Evolutionary conservation across 2,797 vertebrate genomes (phyloP).

Genomic region (Enoplosus armatus): DNA sequence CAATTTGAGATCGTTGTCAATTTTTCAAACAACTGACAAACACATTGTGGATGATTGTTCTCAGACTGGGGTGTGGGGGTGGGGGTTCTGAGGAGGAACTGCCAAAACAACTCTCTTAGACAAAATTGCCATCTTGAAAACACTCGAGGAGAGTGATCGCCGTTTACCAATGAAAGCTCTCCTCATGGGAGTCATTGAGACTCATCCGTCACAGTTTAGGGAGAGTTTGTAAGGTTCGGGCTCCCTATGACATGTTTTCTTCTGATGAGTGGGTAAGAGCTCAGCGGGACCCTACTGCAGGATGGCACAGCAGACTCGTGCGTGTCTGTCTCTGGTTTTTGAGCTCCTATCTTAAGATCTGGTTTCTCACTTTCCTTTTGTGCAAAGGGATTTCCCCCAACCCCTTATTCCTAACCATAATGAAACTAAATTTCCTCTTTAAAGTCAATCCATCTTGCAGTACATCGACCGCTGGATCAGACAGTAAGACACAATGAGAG

Average conservation of each 20-base stretch:
- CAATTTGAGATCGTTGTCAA: slow-evolving; percentile 73
- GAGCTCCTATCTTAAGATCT: slow-evolving; percentile 48
- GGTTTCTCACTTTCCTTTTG: slow-evolving; percentile 64
- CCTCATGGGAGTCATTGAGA: slow-evolving; percentile 61
- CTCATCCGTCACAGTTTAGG: slow-evolving; percentile 61
- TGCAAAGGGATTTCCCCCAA: slow-evolving; percentile 67
- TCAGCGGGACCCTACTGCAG: slow-evolving; percentile 32
- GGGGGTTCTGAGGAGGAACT: slow-evolving; percentile 52
- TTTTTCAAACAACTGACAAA: slow-evolving; percentile 79
- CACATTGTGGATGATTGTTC: slow-evolving; percentile 70
- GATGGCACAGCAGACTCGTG: slow-evolving; percentile 23
- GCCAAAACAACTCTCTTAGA: slow-evolving; percentile 57
- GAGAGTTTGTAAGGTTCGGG: slow-evolving; percentile 31
- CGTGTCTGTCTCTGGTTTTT: slow-evolving; percentile 49
- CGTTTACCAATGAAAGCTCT: slow-evolving; percentile 66
- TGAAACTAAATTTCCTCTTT: slow-evolving; percentile 66
- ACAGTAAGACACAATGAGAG: slow-evolving; percentile 50
- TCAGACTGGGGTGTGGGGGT: slow-evolving; percentile 62
- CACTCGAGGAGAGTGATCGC: slow-evolving; percentile 57
- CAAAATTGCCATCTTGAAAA: slow-evolving; percentile 67
- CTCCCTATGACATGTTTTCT: slow-evolving; percentile 42
- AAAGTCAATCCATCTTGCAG: slow-evolving; percentile 56
- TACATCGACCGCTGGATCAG: slow-evolving; percentile 22
- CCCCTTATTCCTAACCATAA: slow-evolving; percentile 53
- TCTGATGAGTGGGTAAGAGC: slow-evolving; percentile 26